Base-by-base conservation (phyloP, 2,888 invertebrate species). In the Ectropis crepuscularia region DNA sequence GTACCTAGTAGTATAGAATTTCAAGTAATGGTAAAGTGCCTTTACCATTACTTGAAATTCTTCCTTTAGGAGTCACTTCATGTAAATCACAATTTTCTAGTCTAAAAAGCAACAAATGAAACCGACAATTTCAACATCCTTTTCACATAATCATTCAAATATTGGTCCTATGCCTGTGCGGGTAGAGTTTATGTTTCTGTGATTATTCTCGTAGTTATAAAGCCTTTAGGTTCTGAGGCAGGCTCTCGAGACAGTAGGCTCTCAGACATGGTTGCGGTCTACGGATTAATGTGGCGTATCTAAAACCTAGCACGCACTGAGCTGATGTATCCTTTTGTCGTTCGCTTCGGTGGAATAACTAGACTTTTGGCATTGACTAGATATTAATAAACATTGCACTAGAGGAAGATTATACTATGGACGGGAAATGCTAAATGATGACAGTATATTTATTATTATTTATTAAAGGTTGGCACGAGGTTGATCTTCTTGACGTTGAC, bases 281-380 rank as follows among this genome's bases (percentile, higher is more conserved):
- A 88, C 87, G 82, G 87, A 90, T 90, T 89, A 91, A 90, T 90
- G 89, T 86, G 77, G 81, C 86, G 78, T 86, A 84, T 81, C 87
- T 88, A 84, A 89, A 88, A 82, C 87, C 76, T 74, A 75, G 79
- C 87, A 87, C 87, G 87, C 87, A 88, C 81, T 77, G 79, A 48
- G 73, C 71, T 75, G 78, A 78, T 74, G 72, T 79, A 83, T 83
- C 78, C 74, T 82, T 84, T 85, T 85, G 81, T 80, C 16, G 16
- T 28, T 28, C 16, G 16, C 16, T 28, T 28, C 16, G 16, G 16
- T 28, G 16, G 16, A 28, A 28, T 28, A 28, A 28, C 2, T 28
- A 4, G 16, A 28, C 16, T 28, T 28, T 28, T 28, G 16, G 16
- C 16, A 28, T 2, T 28, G 16, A 28, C 16, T 28, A 28, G 16